Base-by-base conservation (phyloP, 2,888 invertebrate species). In the Trissolcus japonicus region DNA sequence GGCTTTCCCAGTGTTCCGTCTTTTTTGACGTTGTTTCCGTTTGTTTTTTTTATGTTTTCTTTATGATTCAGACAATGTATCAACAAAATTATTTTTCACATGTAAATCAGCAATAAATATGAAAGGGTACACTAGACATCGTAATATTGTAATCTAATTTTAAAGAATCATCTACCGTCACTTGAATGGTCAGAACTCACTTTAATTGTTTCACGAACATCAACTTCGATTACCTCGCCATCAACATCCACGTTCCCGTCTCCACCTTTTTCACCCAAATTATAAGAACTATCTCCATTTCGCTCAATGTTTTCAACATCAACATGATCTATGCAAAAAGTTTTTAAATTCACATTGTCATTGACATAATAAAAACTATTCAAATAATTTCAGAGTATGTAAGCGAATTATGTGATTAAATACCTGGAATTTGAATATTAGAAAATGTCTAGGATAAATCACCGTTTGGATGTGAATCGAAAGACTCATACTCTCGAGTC, bases 1-100 rank as follows among this genome's bases (percentile, higher is more conserved):
- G 25, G 35, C 7, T 56, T 56, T 56, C 3, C 55, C 55, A 35
- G 55, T 35, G 16, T 56, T 56, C n/a, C 40, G 1, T 56, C 55
- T 4, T 3, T 16, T 13, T 40, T 56, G 4, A 7, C 35, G 13
- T 21, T 25, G 1, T 56, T 56, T 35, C 40, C 40, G 2, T 50
- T 16, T 50, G 48, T 50, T 50, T 50, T 16, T n/a, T 16, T 16
- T n/a, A 14, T 16, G 48, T 50, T 4, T 2, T 16, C 48, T 43
- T 43, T 3, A 6, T 43, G 11, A 9, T 43, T n/a, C 4, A 43
- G 11, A 43, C 2, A 9, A 43, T n/a, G 13, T 43, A 43, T 43
- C 14, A 11, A 43, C 43, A 43, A 43, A 43, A 43, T 6, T 6
- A 43, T 43, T 6, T 43, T 43, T 40, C 40, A 43, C 43, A 3